Percentiles rank a stretch among this genome's conserved stretches.
Evolutionary conservation across 1,140 invertebrate genomes (phyloP).

Genomic region (Hylaeus anthracinus): DNA sequence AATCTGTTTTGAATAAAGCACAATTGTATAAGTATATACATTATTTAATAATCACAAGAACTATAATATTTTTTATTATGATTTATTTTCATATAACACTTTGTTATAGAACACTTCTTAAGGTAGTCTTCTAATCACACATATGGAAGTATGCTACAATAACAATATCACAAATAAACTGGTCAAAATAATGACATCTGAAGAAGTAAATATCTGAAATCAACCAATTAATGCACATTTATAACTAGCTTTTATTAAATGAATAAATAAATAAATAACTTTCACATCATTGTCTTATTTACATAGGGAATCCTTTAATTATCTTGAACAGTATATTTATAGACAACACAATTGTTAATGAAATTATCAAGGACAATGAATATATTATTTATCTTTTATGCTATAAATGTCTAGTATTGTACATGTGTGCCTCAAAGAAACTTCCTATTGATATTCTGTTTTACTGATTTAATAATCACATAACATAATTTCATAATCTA

Average conservation of each 20-base stretch:
- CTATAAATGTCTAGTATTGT: slow-evolving; percentile 27
- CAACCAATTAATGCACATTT: too few relatives aligned
- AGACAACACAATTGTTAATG: neutral
- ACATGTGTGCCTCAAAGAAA: slow-evolving; percentile 61
- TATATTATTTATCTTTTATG: neutral
- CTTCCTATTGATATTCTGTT: neutral
- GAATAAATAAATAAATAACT: too few relatives aligned
- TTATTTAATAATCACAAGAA: neutral
- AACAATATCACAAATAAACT: neutral
- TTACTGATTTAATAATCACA: neutral
- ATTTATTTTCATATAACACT: neutral
- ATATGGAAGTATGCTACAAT: neutral
- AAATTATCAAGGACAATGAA: neutral
- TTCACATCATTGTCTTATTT: too few relatives aligned
- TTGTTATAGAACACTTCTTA: slow-evolving; percentile 36
- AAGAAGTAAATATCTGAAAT: too few relatives aligned
- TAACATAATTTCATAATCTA: neutral
- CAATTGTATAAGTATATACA: neutral
- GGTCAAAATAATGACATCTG: too few relatives aligned
- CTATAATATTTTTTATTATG: neutral
- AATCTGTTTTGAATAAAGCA: slow-evolving; percentile 15
- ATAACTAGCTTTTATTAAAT: too few relatives aligned
- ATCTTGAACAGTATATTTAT: neutral
- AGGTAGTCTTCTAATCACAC: slow-evolving; percentile 39
- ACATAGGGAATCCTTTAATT: too few relatives aligned